Evolutionary conservation across 2,888 invertebrate species (phyloP).

Genomic region (Cheilosia variabilis): DNA sequence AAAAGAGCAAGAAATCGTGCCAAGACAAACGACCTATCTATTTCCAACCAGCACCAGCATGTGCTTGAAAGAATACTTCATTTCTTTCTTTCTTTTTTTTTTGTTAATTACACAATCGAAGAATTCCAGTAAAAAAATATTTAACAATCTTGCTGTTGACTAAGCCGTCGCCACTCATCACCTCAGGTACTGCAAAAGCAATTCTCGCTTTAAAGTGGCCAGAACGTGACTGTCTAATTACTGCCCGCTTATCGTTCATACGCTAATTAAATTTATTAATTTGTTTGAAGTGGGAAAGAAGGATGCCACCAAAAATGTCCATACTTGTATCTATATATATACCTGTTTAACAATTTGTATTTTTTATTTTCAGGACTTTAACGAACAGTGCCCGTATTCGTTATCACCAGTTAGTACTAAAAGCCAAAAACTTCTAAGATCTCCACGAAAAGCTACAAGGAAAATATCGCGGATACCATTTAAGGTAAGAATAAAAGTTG

Average conservation of each 20-base stretch:
- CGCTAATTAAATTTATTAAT: slow-evolving; percentile 51
- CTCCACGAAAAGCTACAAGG: slow-evolving; percentile 98
- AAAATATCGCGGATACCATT: slow-evolving; percentile 99
- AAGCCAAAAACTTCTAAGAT: slow-evolving; percentile 96
- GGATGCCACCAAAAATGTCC: background rate
- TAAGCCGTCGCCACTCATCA: slow-evolving; percentile 16
- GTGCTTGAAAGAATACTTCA: background rate
- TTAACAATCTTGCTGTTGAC: slow-evolving; percentile 19
- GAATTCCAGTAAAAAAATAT: background rate
- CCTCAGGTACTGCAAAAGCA: slow-evolving; percentile 17
- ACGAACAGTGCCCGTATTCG: slow-evolving; percentile 95
- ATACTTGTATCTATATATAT: background rate
- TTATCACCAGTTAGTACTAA: slow-evolving; percentile 97
- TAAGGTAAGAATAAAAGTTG: slow-evolving; percentile 85
- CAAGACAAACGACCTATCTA: background rate
- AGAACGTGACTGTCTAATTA: slow-evolving; percentile 62
- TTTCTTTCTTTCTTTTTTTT: background rate
- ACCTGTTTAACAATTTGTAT: slow-evolving; percentile 44
- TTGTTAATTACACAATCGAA: slow-evolving; percentile 8
- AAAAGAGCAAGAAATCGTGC: slow-evolving; percentile 47
- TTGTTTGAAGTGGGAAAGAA: slow-evolving; percentile 19
- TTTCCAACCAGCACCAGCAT: too few species aligned
- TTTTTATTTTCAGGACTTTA: slow-evolving; percentile 87
- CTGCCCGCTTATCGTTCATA: slow-evolving; percentile 47
- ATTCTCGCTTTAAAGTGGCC: slow-evolving; percentile 51